Percentiles rank a stretch among this genome's conserved stretches.
These are phyloP conservation scores for Drosophila watanabei DNA, from an alignment of 1,140 invertebrate genomes.

Conservation along the genomic window DNA sequence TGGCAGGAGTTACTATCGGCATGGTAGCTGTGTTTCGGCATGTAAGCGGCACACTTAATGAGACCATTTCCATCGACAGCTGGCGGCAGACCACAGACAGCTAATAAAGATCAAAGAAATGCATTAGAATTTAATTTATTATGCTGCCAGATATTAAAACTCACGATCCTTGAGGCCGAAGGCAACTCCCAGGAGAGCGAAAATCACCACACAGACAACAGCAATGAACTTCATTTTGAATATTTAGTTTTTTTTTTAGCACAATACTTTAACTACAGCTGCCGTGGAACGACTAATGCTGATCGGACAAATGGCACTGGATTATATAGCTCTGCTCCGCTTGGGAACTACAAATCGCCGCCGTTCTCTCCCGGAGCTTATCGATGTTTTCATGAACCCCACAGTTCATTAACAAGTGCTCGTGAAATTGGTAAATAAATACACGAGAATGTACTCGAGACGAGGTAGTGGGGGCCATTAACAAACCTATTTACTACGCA, in stretches of 20 bases:
- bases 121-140: neutral
- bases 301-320: conserved; percentile 1
- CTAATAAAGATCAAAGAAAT: conserved; percentile 9
- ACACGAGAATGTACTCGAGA: conserved; percentile 7
- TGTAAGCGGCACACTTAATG: conserved; percentile 52
- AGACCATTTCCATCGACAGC: conserved; percentile 58
- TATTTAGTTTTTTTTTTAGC: neutral
- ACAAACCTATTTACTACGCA: conserved; percentile 41
- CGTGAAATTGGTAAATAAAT: conserved; percentile 50
- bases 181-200: conserved; percentile 54
- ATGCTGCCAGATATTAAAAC: neutral
- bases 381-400: conserved; percentile 38
- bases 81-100: conserved; percentile 35
- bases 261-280: conserved; percentile 10
- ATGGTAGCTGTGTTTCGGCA: conserved; percentile 93
- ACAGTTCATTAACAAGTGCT: conserved; percentile 64
- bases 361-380: conserved; percentile 12
- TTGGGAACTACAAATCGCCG: conserved; percentile 18
- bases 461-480: conserved; percentile 6
- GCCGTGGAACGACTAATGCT: conserved; percentile 42
- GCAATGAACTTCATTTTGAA: conserved; percentile 62
- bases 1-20: conserved; percentile 89
- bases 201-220: conserved; percentile 46
- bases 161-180: conserved; percentile 58
- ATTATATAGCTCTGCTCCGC: conserved; percentile 40